Percentiles rank a stretch among this genome's conserved stretches.
phyloP scores from a whole-genome alignment of 2,113 vertebrate species.

The Anarrhichthys ocellatus region DNA sequence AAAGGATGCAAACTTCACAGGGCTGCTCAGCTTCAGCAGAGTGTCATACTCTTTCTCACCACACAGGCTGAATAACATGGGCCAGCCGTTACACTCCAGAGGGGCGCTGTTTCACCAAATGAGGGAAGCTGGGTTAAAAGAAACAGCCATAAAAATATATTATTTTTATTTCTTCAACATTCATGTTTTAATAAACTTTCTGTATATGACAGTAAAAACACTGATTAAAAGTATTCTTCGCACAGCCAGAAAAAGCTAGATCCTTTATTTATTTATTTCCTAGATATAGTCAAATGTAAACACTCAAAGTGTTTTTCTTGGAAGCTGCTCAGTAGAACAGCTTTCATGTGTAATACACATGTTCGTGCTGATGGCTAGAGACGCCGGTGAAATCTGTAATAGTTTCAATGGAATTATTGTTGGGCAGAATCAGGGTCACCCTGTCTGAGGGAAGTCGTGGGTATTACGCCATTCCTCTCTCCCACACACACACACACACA shows the following conservation, averaged over 20 bases:
- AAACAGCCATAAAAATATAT: background rate
- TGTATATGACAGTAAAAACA: background rate
- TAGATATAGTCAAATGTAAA: background rate
- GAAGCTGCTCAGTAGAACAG: conserved; percentile 12
- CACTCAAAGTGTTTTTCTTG: conserved; percentile 11
- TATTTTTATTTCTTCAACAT: background rate
- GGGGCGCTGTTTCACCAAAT: conserved; percentile 54
- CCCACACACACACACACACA: conserved; percentile 33
- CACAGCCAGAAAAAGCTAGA: background rate
- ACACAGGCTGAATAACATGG: background rate
- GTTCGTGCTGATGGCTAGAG: background rate
- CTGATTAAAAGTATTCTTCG: background rate
- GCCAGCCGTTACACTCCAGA: background rate
- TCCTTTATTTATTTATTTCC: background rate
- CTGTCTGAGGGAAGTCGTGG: conserved; percentile 66
- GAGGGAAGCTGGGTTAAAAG: background rate
- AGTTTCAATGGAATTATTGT: conserved; percentile 70
- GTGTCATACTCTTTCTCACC: conserved; percentile 31
- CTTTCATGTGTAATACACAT: background rate
- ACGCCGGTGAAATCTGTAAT: conserved; percentile 50
- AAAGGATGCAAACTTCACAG: background rate
- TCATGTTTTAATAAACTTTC: background rate
- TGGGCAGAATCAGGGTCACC: conserved; percentile 62
- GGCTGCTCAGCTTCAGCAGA: fast-evolving
- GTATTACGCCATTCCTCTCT: conserved; percentile 35